Percentiles rank a stretch among this genome's conserved stretches.
Evolutionary conservation across 2,113 vertebrate genomes (phyloP).

Genomic region (Cottus gobio): DNA sequence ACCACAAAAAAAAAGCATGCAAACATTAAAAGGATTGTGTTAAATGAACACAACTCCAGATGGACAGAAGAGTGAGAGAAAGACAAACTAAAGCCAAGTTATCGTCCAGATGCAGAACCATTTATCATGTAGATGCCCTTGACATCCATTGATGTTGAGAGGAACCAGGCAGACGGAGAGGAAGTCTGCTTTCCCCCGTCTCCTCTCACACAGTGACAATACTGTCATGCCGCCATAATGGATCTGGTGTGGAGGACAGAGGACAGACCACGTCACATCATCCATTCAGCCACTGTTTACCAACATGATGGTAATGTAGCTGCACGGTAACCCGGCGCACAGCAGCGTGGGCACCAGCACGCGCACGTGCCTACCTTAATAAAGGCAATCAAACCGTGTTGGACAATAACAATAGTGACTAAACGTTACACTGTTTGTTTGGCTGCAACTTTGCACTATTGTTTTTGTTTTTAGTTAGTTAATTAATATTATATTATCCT

Average conservation of each 20-base stretch:
- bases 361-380: too few species aligned
- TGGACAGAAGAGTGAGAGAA: not conserved
- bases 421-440: too few species aligned
- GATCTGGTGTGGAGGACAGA: not conserved
- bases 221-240: not conserved
- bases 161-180: conserved; percentile 3
- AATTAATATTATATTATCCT: too few species aligned
- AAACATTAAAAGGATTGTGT: not conserved
- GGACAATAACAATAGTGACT: not conserved
- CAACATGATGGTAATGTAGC: not conserved
- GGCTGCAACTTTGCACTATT: too few species aligned
- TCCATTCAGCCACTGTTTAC: not conserved
- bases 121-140: not conserved
- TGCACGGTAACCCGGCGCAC: conserved; percentile 7
- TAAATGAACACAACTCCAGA: not conserved
- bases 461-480: too few species aligned
- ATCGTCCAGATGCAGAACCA: too few species aligned
- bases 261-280: not conserved
- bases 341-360: conserved; percentile 10
- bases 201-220: not conserved
- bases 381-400: not conserved
- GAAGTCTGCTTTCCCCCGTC: not conserved
- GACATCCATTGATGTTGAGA: not conserved
- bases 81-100: not conserved
- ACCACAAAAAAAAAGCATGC: not conserved